Conservation (phyloP, 2,113 vertebrate species). For the Rallus limicola region DNA sequence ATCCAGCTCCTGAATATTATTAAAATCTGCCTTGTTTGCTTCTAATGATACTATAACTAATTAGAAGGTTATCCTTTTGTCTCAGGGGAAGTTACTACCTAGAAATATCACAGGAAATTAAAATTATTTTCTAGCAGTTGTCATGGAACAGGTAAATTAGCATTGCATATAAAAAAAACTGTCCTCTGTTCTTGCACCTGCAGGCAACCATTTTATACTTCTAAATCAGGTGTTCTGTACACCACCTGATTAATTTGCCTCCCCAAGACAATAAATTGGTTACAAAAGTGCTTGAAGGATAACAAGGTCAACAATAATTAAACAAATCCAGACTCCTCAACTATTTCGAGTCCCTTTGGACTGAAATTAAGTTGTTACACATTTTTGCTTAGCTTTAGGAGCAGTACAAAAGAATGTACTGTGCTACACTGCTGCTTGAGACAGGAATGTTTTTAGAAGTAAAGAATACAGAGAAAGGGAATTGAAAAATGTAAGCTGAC, state of each 20-base stretch:
- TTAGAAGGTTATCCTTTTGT: not conserved
- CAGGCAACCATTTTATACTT: not conserved
- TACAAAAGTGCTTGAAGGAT: not conserved
- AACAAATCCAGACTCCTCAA: slow-evolving; percentile 16
- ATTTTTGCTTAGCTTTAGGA: not conserved
- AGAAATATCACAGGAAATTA: not conserved
- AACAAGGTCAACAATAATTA: slow-evolving; percentile 55
- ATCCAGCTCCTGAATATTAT: not conserved
- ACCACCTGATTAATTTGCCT: not conserved
- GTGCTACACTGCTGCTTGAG: not conserved
- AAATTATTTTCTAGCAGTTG: not conserved
- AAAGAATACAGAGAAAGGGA: not conserved
- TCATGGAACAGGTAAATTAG: not conserved
- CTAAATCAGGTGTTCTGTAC: not conserved
- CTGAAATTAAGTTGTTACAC: not conserved
- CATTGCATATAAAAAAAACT: not conserved
- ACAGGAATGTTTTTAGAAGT: not conserved
- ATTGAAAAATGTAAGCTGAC: not conserved
- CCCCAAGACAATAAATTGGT: not conserved
- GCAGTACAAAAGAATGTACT: not conserved
- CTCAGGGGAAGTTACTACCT: not conserved
- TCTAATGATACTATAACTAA: not conserved
- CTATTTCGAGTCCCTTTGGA: not conserved
- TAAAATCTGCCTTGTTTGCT: not conserved
- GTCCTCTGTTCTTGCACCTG: not conserved